phyloP scores from a whole-genome alignment of 2,888 invertebrate species.

The Lymantria dispar region DNA sequence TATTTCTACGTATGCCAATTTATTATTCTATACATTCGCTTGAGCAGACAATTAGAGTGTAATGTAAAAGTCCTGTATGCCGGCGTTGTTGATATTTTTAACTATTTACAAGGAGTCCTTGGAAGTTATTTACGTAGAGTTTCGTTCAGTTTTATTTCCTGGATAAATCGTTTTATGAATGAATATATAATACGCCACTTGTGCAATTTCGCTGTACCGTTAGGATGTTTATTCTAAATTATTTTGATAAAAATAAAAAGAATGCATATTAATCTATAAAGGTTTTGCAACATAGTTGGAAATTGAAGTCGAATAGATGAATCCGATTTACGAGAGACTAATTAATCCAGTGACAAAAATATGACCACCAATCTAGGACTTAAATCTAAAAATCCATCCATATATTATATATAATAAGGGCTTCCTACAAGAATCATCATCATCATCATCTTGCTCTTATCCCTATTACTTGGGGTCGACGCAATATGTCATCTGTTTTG shows the following conservation, averaged over 20 bases:
- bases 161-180: background rate
- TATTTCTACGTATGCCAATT: constrained; percentile 30
- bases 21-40: constrained; percentile 28
- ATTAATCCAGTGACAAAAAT: too few relatives aligned
- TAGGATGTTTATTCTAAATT: background rate
- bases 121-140: background rate
- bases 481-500: too few relatives aligned
- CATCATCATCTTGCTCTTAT: too few relatives aligned
- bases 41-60: constrained; percentile 27
- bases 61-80: constrained; percentile 28
- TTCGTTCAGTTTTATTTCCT: background rate
- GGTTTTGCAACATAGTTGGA: background rate
- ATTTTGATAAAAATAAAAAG: background rate
- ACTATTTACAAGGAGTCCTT: background rate
- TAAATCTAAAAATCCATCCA: too few relatives aligned
- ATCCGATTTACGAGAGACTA: too few relatives aligned
- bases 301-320: background rate
- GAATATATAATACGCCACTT: background rate
- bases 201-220: background rate
- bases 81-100: constrained; percentile 4
- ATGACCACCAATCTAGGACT: too few relatives aligned
- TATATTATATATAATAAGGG: too few relatives aligned
- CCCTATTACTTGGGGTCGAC: too few relatives aligned
- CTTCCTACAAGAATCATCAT: too few relatives aligned
- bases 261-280: background rate